Base-by-base conservation (phyloP, 1,140 invertebrate species). In the Maniola jurtina region DNA sequence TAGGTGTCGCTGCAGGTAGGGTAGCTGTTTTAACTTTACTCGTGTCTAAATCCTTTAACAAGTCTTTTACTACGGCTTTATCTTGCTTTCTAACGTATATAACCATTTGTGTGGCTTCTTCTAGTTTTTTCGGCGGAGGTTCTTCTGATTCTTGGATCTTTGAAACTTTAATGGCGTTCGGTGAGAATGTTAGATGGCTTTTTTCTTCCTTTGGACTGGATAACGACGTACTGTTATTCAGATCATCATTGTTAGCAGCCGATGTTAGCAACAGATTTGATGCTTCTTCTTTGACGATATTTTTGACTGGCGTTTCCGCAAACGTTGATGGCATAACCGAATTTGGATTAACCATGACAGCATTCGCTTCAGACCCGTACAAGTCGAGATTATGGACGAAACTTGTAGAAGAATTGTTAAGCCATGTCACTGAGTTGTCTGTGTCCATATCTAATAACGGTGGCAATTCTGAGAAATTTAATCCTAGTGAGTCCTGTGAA, bases 321-420 rank as follows among this genome's bases (percentile, higher is more conserved):
- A 94, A 93, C 50, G 94, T 92, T 0, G 92, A 86, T 11, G 94
- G 93, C 91, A 94, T 94, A 6, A 94, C 93, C 34, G 95, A 95
- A 74, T 95, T 96, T 1, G 95, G 95, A 87, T 96, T 96, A 3
- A 97, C 95, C 93, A 95, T 95, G 45, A 94, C 92, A 15, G 94
- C 93, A 4, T 95, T 93, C 0, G 93, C 93, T 70, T 96, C 94
- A 33, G 94, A 94, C 1, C 94, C 94, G 75, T 93, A 94, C 68
- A 96, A 93, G 80, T 96, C 95, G 64, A 95, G 86, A 73, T 94
- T 95, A 73, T 94, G 94, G 80, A 93, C 94, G 70, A 94, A 94
- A 84, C 92, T 93, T 35, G 94, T 94, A n/a, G 93, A 94, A 13
- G 89, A 88, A 66, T 88, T 91, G 40, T 82, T 92, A 75, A 83